These are phyloP conservation scores for Clarias macrocephalus DNA, from an alignment of 2,113 vertebrate species.

Conservation along the genomic window DNA sequence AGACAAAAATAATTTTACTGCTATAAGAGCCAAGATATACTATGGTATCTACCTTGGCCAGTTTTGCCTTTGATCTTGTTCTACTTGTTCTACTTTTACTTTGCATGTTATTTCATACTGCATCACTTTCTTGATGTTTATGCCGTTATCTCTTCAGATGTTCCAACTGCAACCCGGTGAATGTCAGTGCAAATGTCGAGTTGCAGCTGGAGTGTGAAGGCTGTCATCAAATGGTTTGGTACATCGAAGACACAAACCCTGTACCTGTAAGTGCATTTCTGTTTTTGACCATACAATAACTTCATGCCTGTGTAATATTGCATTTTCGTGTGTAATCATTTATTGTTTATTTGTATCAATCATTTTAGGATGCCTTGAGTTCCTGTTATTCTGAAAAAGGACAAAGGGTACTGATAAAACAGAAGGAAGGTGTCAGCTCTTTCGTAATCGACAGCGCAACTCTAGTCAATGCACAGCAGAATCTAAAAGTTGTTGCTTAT, in stretches of 20 bases:
- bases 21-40: not conserved
- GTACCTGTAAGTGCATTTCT: conserved; percentile 55
- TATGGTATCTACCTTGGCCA: not conserved
- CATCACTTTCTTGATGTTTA: not conserved
- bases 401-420: conserved; percentile 53
- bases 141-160: not conserved
- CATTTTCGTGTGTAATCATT: not conserved
- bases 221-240: conserved; percentile 71
- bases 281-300: not conserved
- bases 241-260: conserved; percentile 59
- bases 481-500: conserved; percentile 70
- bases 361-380: conserved; percentile 52
- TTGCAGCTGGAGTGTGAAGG: conserved; percentile 63
- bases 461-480: conserved; percentile 57
- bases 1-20: not conserved
- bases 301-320: not conserved
- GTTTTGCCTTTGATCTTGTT: not conserved
- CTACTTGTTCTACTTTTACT: not conserved
- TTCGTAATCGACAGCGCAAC: conserved; percentile 56
- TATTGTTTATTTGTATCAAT: conserved; percentile 5
- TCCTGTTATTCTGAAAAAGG: conserved; percentile 57
- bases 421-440: conserved; percentile 56
- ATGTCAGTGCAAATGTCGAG: conserved; percentile 49
- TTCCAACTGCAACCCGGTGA: conserved; percentile 63
- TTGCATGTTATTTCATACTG: not conserved